Percentiles rank a stretch among this genome's conserved stretches.
phyloP scores from a whole-genome alignment of 2,797 vertebrate genomes.

The Platalea minor region DNA sequence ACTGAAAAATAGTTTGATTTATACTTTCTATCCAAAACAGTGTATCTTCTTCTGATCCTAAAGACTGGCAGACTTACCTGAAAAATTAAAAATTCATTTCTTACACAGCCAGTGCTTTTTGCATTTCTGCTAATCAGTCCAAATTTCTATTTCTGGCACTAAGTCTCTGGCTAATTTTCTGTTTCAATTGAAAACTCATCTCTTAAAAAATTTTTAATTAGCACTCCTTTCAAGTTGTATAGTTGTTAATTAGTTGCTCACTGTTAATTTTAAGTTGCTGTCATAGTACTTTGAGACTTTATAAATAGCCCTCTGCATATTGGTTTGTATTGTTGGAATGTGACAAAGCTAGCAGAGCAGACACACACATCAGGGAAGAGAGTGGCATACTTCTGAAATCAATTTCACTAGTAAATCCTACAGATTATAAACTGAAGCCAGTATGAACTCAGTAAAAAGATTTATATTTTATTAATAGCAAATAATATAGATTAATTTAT shows the following conservation, averaged over 20 bases:
- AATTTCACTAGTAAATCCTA: background rate
- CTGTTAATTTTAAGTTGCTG: constrained; percentile 36
- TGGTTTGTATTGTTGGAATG: background rate
- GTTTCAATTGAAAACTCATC: constrained; percentile 43
- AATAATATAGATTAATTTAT: background rate
- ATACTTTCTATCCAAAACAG: background rate
- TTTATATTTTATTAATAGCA: background rate
- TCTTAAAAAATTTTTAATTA: constrained; percentile 59
- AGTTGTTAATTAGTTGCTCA: constrained; percentile 57
- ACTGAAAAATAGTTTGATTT: background rate
- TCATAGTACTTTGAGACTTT: background rate
- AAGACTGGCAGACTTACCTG: background rate
- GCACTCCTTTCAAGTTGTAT: constrained; percentile 24
- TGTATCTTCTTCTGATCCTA: background rate
- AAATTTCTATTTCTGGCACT: constrained; percentile 15
- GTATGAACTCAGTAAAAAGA: background rate
- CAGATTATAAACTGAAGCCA: background rate
- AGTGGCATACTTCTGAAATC: background rate
- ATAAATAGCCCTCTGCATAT: background rate
- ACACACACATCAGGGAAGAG: background rate
- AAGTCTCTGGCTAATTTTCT: background rate
- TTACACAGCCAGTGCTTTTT: background rate
- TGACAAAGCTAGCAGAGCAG: background rate
- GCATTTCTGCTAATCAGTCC: constrained; percentile 2
- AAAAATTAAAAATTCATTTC: background rate